Percentiles rank a stretch among this genome's conserved stretches.
phyloP scores from a whole-genome alignment of 2,888 invertebrate species.

The Timema cristinae region DNA sequence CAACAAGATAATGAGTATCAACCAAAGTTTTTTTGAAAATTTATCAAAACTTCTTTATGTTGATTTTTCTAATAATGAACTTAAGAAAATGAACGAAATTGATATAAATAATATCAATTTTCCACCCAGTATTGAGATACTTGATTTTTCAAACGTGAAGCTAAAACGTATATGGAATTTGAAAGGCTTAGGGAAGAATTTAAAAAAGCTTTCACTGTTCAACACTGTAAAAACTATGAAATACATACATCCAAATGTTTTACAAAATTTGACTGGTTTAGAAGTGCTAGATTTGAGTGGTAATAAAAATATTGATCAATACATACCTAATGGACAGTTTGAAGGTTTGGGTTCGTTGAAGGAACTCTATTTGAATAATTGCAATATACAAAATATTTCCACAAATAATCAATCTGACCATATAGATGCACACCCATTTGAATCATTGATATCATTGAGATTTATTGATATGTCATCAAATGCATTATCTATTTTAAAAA shows the following conservation, averaged over 20 bases:
- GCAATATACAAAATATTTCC: neutral
- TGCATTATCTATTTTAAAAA: conserved; percentile 36
- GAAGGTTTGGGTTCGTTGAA: conserved; percentile 46
- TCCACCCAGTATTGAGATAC: conserved; percentile 39
- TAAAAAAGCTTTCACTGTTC: conserved; percentile 48
- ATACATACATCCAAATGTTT: conserved; percentile 43
- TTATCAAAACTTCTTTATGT: conserved; percentile 47
- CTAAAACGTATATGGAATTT: conserved; percentile 42
- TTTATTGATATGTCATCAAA: conserved; percentile 16
- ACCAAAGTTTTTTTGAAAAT: conserved; percentile 6
- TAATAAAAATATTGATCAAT: conserved; percentile 46
- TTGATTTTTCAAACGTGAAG: conserved; percentile 47
- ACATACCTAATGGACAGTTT: conserved; percentile 42
- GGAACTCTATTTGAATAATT: conserved; percentile 46
- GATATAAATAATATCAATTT: conserved; percentile 11
- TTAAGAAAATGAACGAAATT: conserved; percentile 28
- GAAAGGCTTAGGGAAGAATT: conserved; percentile 38
- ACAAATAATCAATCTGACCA: neutral
- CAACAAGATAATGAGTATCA: conserved; percentile 47
- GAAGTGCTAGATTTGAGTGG: conserved; percentile 54
- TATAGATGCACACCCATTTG: neutral
- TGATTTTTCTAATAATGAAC: conserved; percentile 51
- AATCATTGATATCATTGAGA: conserved; percentile 9
- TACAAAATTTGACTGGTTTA: conserved; percentile 46
- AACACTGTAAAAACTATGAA: conserved; percentile 40